Evolutionary conservation across 53 echinoderm and acorn worm genomes (phyloP).

Genomic region (Hippasteria phrygiana): DNA sequence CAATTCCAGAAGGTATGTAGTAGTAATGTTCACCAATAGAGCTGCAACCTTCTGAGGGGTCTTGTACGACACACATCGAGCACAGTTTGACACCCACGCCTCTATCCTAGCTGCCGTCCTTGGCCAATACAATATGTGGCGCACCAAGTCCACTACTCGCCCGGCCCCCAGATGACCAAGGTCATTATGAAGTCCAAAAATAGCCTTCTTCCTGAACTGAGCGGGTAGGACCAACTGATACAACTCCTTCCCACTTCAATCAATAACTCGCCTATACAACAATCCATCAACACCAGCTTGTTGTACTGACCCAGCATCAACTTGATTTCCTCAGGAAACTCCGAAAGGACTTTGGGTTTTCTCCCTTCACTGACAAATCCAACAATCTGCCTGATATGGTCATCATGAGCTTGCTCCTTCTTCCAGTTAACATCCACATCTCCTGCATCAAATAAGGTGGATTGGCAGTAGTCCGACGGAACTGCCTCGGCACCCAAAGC

Average conservation of each 20-base stretch:
- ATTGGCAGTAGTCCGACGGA: background rate
- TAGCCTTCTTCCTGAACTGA: constrained; percentile 30
- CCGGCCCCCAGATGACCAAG: too few relatives aligned
- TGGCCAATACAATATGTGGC: constrained; percentile 68
- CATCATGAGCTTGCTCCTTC: background rate
- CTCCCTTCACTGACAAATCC: background rate
- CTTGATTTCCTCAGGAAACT: background rate
- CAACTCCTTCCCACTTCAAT: background rate
- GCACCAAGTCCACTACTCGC: constrained; percentile 32
- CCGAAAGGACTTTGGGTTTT: background rate
- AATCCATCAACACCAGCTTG: constrained; percentile 9
- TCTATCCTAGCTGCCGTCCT: constrained; percentile 8
- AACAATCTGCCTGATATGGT: background rate
- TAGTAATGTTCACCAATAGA: constrained; percentile 63
- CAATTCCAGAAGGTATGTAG: constrained; percentile 59
- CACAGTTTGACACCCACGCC: constrained; percentile 15
- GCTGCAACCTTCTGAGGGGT: constrained; percentile 35
- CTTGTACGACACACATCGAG: constrained; percentile 24
- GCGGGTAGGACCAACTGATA: constrained; percentile 67
- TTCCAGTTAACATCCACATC: constrained; percentile 2
- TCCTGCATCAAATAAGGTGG: background rate
- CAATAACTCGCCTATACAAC: constrained; percentile 9
- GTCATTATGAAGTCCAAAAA: too few relatives aligned
- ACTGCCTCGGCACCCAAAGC: background rate
- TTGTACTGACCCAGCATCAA: background rate